Base-by-base conservation (phyloP, 1,140 invertebrate species). In the Epicauta chinensis region DNA sequence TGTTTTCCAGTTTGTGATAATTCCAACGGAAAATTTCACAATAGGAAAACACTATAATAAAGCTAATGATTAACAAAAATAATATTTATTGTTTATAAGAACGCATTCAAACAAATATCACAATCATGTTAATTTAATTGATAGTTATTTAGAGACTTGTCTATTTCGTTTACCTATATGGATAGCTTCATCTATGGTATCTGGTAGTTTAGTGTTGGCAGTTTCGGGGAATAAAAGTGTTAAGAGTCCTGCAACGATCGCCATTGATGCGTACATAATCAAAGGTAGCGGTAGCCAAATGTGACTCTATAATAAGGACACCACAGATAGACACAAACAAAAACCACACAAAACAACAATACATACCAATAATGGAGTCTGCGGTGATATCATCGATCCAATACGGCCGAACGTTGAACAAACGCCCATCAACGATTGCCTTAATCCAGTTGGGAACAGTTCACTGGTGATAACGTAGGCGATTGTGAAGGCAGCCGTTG, bases 401-500 rank as follows among this genome's bases (percentile, higher is more conserved):
- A 85, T 63, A 30, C 84, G 71, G 23, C 83, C 85, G 54, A 84
- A 73, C 72, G 86, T 83, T 29, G 83, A 85, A 59, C 81, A 82
- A 53, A 73, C 81, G 51, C 69, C 82, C 11, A 87, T 72, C 31
- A 84, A 66, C 10, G 81, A 81, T 55, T 78, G 77, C 44, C 84
- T 73, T 44, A 81, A 65, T 41, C 73, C 73, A 9, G 86, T 88
- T 11, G 86, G 86, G 67, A 84, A 88, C 67, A 87, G 72, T 71
- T 88, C 86, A 13, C 82, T 77, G 2, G 83, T 84, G 58, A 81
- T 83, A 55, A 87, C 76, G 68, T 86, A 87, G 6, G 84, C 68
- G 11, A 81, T 77, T 55, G 81, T 80, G 65, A 86, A 86, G 0
- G 83, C 80, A 59, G 79, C 76, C 10, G 84, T 82, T 43, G 84